These are phyloP conservation scores for Onthophagus taurus DNA, from an alignment of 1,140 invertebrate genomes.

Conservation along the genomic window DNA sequence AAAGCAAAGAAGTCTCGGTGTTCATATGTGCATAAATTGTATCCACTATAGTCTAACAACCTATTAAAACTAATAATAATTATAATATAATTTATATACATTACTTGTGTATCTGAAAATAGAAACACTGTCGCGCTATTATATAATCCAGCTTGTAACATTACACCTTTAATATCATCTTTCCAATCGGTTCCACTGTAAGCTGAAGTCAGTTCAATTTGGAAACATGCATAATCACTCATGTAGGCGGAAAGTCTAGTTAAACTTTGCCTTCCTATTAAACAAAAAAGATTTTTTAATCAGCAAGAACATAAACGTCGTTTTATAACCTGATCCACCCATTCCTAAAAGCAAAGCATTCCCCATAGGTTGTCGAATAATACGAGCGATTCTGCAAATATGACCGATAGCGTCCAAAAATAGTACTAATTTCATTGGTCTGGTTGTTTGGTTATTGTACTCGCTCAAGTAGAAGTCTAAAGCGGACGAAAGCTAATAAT, in stretches of 20 bases:
- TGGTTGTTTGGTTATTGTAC: conserved; percentile 55
- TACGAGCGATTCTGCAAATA: conserved; percentile 53
- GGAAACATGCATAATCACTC: conserved; percentile 49
- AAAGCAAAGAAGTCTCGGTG: no score
- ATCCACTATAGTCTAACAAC: no score
- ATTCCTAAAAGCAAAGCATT: conserved; percentile 53
- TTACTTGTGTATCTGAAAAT: conserved; percentile 55
- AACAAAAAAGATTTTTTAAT: background rate
- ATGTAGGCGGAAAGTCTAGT: conserved; percentile 54
- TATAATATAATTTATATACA: no score
- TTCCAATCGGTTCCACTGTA: conserved; percentile 49
- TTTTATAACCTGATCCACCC: conserved; percentile 49
- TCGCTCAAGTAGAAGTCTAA: conserved; percentile 49
- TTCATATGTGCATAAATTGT: no score
- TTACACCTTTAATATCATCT: conserved; percentile 52
- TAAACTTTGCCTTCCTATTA: conserved; percentile 51
- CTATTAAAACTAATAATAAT: no score
- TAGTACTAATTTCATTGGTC: conserved; percentile 59
- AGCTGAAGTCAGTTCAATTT: conserved; percentile 42
- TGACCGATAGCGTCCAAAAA: conserved; percentile 61
- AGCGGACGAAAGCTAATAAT: conserved; percentile 23
- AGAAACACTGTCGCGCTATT: conserved; percentile 53
- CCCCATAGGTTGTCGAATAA: conserved; percentile 52
- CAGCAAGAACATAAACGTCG: background rate
- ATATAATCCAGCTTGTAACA: conserved; percentile 47